Evolutionary conservation across 2,888 invertebrate genomes (phyloP), one percentile per base, ranked within the genome.

Genomic region (Caenorhabditis sp.): DNA sequence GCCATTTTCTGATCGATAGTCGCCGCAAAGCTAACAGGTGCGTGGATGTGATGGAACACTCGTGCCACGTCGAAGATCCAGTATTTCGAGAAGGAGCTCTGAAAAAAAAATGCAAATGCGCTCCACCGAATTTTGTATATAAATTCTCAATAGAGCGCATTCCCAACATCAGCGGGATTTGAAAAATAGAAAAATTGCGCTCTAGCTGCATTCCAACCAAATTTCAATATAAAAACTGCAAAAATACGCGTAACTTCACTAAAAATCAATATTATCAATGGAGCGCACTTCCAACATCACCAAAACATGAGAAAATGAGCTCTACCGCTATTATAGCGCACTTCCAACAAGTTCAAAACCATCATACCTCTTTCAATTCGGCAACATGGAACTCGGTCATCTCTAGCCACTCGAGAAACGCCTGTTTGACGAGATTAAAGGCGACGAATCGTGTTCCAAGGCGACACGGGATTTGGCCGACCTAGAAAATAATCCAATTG

Each of bases 331-430:
- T 50, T 69, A 20, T 37, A 8, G 5, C 35, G 35, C 5, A 35
- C 35, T 35, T 35, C 35, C 35, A 35, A 5, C 11, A 5, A 35
- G 35, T 35, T 28, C 15, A n/a, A 32, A 32, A 32, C 32, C 32
- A 32, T n/a, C n/a, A n/a, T n/a, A 71, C 67, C 2, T 67, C 32
- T 24, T 18, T 67, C 28, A 74, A 28, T 20, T 56, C 74, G 9
- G 32, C 26, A 20, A 47, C 40, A 2, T 44, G 28, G 1, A 80
- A 53, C 32, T 68, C 56, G 40, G 40, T 35, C 15, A 56, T 47
- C 1, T 69, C 61, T 47, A 81, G 15, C 69, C 76, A 81, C 28
- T 81, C 80, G 24, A 76, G 24, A 24, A 76, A 70, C 11, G 80
- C 80, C n/a, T 65, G 50, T 50, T 51, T 64, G 8, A 81, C 50